phyloP scores from a whole-genome alignment of 2,797 vertebrate species.

The Crenichthys baileyi region DNA sequence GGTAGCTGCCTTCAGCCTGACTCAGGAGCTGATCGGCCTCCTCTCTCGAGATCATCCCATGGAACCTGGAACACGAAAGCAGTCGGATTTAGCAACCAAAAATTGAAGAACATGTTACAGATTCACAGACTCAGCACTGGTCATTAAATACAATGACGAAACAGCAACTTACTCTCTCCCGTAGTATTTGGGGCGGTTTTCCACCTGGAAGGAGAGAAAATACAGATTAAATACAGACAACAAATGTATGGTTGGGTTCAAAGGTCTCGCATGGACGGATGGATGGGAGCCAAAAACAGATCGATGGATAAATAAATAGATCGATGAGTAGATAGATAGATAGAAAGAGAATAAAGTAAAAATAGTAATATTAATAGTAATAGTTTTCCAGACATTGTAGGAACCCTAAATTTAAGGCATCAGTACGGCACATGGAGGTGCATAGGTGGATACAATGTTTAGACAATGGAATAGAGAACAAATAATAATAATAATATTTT shows the following conservation, averaged over 20 bases:
- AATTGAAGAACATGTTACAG: neutral
- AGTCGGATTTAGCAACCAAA: neutral
- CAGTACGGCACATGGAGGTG: no score
- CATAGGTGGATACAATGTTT: no score
- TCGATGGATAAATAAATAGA: neutral
- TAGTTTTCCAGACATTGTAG: no score
- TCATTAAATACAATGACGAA: neutral
- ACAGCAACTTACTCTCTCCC: slow-evolving; percentile 94
- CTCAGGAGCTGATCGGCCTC: slow-evolving; percentile 93
- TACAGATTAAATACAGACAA: neutral
- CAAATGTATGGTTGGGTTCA: no score
- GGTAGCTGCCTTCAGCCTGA: slow-evolving; percentile 96
- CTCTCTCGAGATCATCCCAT: slow-evolving; percentile 98
- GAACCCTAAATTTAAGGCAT: no score
- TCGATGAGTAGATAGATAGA: neutral
- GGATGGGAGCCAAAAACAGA: no score
- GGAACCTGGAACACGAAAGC: slow-evolving; percentile 83
- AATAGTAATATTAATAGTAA: no score
- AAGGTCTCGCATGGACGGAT: no score
- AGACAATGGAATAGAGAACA: no score
- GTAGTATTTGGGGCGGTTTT: slow-evolving; percentile 97
- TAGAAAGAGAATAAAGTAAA: no score
- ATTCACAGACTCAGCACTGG: neutral
- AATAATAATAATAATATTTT: no score
- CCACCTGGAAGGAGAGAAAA: slow-evolving; percentile 82